These are phyloP conservation scores for Hymenopus coronatus DNA, from an alignment of 2,888 invertebrate genomes.

Conservation along the genomic window DNA sequence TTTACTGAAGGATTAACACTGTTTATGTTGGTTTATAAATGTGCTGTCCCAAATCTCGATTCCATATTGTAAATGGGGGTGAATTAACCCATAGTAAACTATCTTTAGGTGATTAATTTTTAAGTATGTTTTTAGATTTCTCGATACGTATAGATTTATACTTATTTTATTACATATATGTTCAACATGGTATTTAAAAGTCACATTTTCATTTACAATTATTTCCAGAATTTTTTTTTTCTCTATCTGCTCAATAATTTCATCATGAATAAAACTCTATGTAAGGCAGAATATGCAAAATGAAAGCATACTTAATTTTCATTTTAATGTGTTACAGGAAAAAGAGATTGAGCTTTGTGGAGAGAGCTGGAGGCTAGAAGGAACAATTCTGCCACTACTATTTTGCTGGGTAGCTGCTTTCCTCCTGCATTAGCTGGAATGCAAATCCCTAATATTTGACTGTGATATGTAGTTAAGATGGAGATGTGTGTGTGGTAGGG, in stretches of 20 bases:
- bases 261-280: not conserved
- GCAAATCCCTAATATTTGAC: not conserved
- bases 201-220: too few species aligned
- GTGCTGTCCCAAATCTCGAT: too few species aligned
- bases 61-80: too few species aligned
- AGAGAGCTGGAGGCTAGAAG: not conserved
- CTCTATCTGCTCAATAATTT: not conserved
- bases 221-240: not conserved
- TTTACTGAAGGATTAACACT: too few species aligned
- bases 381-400: not conserved
- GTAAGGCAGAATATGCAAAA: not conserved
- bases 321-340: constrained; percentile 31
- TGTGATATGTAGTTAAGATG: not conserved
- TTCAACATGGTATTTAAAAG: too few species aligned
- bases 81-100: too few species aligned
- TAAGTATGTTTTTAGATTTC: too few species aligned
- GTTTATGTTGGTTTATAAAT: too few species aligned
- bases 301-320: not conserved
- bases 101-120: too few species aligned
- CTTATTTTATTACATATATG: too few species aligned
- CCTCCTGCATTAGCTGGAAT: not conserved
- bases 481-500: not conserved
- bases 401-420: not conserved
- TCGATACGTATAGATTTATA: too few species aligned
- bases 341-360: constrained; percentile 37